Percentiles rank a stretch among this genome's conserved stretches.
Evolutionary conservation across 2,888 invertebrate species (phyloP).

Genomic region (Halictus quadricinctus): DNA sequence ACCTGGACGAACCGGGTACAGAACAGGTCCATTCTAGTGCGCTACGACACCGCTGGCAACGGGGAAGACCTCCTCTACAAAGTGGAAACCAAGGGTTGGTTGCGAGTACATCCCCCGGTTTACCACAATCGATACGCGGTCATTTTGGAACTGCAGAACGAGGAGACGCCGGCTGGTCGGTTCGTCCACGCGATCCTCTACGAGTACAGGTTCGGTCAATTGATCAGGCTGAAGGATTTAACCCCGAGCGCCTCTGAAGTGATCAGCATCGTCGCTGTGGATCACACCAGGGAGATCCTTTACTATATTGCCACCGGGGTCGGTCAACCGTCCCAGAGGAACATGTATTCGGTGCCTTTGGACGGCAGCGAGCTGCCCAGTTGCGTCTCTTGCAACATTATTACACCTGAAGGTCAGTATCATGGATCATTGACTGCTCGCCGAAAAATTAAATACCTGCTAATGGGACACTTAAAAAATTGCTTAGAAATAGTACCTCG

Average conservation of each 20-base stretch:
- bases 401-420: conserved; percentile 84
- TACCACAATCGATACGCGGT: conserved; percentile 83
- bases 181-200: conserved; percentile 78
- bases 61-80: conserved; percentile 81
- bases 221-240: conserved; percentile 70
- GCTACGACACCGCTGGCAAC: conserved; percentile 83
- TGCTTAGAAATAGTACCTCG: too few species aligned
- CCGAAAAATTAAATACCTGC: too few species aligned
- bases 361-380: conserved; percentile 82
- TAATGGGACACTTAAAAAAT: too few species aligned
- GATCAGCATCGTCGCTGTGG: conserved; percentile 65
- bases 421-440: too few species aligned
- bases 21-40: conserved; percentile 86
- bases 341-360: conserved; percentile 85
- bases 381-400: conserved; percentile 89
- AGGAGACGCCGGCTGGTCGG: conserved; percentile 72
- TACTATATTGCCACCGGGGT: conserved; percentile 88
- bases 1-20: conserved; percentile 95
- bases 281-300: conserved; percentile 78
- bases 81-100: conserved; percentile 88
- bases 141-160: conserved; percentile 76
- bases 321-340: conserved; percentile 87
- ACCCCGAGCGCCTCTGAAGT: conserved; percentile 72
- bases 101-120: conserved; percentile 85
- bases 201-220: conserved; percentile 33